These are phyloP conservation scores for Drosophila trapezifrons DNA, from an alignment of 1,140 invertebrate genomes.

Conservation along the genomic window DNA sequence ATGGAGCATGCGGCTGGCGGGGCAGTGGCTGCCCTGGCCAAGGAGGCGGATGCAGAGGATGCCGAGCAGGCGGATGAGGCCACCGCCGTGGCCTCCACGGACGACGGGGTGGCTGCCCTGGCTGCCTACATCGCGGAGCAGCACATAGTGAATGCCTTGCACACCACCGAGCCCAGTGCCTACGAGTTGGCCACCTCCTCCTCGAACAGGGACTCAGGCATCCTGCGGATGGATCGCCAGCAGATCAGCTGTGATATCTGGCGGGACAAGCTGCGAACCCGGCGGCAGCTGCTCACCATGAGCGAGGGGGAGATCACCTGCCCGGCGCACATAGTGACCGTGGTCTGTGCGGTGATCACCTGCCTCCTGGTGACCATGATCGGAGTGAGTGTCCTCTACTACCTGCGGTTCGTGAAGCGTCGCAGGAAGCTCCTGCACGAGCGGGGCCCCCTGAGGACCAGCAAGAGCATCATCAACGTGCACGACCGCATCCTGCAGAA, in stretches of 20 bases:
- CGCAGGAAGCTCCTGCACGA: conserved; percentile 76
- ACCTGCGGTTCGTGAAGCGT: conserved; percentile 78
- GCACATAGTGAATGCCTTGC: conserved; percentile 70
- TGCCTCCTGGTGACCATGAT: conserved; percentile 76
- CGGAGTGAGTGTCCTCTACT: conserved; percentile 79
- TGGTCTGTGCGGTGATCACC: conserved; percentile 81
- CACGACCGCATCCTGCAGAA: conserved; percentile 79
- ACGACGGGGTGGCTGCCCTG: conserved; percentile 55
- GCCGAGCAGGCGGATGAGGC: conserved; percentile 57
- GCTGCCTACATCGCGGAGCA: conserved; percentile 78
- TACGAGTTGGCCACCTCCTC: conserved; percentile 60
- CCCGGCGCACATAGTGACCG: conserved; percentile 83
- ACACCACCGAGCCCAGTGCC: conserved; percentile 69
- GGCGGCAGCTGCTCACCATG: conserved; percentile 68
- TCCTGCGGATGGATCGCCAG: conserved; percentile 75
- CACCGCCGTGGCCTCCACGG: conserved; percentile 39
- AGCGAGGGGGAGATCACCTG: conserved; percentile 82
- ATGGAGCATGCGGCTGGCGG: conserved; percentile 65
- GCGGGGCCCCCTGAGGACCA: conserved; percentile 66
- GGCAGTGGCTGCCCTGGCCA: conserved; percentile 72
- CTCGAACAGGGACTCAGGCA: conserved; percentile 49
- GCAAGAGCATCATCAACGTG: conserved; percentile 82
- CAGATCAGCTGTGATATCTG: conserved; percentile 82
- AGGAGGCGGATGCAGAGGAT: conserved; percentile 56
- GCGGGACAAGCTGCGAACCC: conserved; percentile 68